Base-by-base conservation (phyloP, 2,888 invertebrate species). In the Seira ritae region DNA sequence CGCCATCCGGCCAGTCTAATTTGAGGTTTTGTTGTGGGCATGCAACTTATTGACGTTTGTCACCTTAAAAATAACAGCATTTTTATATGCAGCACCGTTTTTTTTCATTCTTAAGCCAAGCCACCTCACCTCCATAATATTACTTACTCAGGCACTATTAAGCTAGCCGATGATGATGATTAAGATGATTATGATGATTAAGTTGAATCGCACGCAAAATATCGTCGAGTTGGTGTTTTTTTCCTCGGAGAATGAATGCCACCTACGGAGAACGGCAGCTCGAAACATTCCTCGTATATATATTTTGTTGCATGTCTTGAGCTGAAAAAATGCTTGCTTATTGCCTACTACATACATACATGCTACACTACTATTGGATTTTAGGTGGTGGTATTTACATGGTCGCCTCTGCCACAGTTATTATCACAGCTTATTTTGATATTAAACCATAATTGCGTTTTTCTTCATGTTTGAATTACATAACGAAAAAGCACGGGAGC, bases 161-260 rank as follows among this genome's bases (percentile, higher is more conserved):
- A 42, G 42, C 42, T 62, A 75, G 81, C 67, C 50, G 62, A 22
- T 73, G 73, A 73, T 31, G 50, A 76, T 77, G 81, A 81, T 81
- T 74, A 71, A 70, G 70, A 62, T 81, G 81, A 76, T 82, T 75
- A 82, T 82, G 81, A 82, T 76, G 75, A 76, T 76, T 82, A 82
- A 69, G 69, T 60, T 78, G 83, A 78, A 83, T 78, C 83, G 83
- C 83, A 83, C 77, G 83, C 83, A 72, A 42, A 42, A 42, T 42
- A 83, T 31, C n/a, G n/a, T n/a, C n/a, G n/a, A n/a, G n/a, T n/a
- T n/a, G n/a, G n/a, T n/a, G n/a, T n/a, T n/a, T n/a, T n/a, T 68
- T 22, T 72, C 68, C 55, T n/a, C n/a, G n/a, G n/a, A n/a, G n/a
- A n/a, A n/a, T n/a, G 70, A 50, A 77, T 83, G 65, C 83, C 83